phyloP scores from a whole-genome alignment of 2,113 vertebrate genomes.

The Bos javanicus region DNA sequence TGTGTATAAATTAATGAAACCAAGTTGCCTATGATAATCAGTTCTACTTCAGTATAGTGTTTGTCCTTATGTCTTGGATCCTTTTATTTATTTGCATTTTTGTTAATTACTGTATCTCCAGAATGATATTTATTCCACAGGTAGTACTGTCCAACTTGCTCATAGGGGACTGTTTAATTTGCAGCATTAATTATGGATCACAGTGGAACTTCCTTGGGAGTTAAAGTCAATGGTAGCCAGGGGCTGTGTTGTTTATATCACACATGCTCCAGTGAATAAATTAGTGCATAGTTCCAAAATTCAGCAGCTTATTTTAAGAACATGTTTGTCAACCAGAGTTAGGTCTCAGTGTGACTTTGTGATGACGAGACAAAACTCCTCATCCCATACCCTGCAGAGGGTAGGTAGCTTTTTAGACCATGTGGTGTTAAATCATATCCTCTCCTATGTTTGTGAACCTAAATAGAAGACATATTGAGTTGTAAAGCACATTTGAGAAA shows the following conservation, averaged over 20 bases:
- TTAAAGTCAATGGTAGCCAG: constrained; percentile 1
- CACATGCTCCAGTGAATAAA: constrained; percentile 33
- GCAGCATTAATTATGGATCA: constrained; percentile 7
- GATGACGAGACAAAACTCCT: background rate
- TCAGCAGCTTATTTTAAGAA: constrained; percentile 23
- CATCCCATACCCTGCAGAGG: background rate
- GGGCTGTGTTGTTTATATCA: background rate
- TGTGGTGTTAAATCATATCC: constrained; percentile 40
- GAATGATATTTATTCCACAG: constrained; percentile 5
- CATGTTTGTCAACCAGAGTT: background rate
- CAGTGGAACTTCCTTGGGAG: constrained; percentile 13
- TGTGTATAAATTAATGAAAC: background rate
- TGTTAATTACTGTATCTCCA: background rate
- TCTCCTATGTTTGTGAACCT: constrained; percentile 42
- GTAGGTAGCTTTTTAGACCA: constrained; percentile 34
- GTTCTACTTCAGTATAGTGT: background rate
- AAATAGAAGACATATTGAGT: constrained; percentile 63
- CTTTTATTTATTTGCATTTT: background rate
- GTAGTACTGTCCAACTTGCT: background rate
- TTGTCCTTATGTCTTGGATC: background rate
- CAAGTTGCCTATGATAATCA: background rate
- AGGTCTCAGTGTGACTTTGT: background rate
- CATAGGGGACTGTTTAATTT: background rate
- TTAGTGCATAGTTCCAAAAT: background rate
- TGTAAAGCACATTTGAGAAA: constrained; percentile 74